Evolutionary conservation across 2,113 vertebrate genomes (phyloP).

Genomic region (Callipepla squamata): DNA sequence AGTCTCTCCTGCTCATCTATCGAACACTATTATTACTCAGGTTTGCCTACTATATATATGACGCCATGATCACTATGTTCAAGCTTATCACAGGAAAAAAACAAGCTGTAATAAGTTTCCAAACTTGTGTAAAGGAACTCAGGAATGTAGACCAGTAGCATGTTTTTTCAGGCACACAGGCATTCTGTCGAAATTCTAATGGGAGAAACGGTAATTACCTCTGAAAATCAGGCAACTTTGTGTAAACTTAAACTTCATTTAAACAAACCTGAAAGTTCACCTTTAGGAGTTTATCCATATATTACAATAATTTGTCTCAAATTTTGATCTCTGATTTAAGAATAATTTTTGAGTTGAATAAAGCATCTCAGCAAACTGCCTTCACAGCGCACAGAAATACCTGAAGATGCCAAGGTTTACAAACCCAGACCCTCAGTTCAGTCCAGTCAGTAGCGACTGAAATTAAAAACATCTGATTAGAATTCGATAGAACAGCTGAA

Average conservation of each 20-base stretch:
- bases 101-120: neutral
- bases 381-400: neutral
- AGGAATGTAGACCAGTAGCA: neutral
- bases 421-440: neutral
- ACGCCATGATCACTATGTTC: neutral
- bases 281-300: neutral
- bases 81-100: neutral
- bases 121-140: neutral
- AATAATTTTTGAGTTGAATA: neutral
- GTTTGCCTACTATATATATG: slow-evolving; percentile 61
- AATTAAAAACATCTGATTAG: neutral
- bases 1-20: slow-evolving; percentile 34
- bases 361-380: neutral
- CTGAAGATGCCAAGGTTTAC: neutral
- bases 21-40: slow-evolving; percentile 47
- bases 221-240: neutral
- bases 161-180: neutral
- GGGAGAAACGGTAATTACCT: neutral
- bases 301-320: neutral
- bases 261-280: neutral
- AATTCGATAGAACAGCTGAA: neutral
- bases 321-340: neutral
- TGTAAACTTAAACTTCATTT: neutral
- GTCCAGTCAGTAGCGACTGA: neutral
- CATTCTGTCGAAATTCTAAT: neutral